Percentiles rank a stretch among this genome's conserved stretches.
phyloP scores from a whole-genome alignment of 64 coral and sea anemone species.

The Montipora efflorescens region DNA sequence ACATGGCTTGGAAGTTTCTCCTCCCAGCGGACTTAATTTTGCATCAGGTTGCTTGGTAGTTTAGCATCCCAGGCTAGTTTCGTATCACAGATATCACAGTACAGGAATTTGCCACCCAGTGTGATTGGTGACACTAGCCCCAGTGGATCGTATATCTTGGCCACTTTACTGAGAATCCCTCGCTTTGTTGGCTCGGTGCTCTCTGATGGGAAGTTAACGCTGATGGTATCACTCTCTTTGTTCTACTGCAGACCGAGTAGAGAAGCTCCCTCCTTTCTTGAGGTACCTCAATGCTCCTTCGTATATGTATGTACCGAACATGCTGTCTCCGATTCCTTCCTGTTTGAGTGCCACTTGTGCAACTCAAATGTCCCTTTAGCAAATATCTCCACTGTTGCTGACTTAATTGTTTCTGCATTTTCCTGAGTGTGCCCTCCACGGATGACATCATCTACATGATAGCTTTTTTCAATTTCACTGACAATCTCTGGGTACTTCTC shows the following conservation, averaged over 20 bases:
- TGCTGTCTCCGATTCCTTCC: background rate
- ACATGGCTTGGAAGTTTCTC: slow-evolving; percentile 9
- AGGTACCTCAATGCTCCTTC: background rate
- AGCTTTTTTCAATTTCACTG: background rate
- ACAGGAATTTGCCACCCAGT: background rate
- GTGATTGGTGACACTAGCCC: background rate
- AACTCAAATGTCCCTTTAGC: slow-evolving; percentile 17
- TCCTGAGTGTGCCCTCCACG: background rate
- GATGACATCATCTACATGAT: background rate
- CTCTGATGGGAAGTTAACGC: background rate
- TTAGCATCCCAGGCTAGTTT: slow-evolving; percentile 28
- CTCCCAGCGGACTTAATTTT: background rate
- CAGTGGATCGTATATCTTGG: background rate
- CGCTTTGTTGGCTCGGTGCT: background rate
- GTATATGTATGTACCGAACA: background rate
- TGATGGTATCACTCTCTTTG: background rate
- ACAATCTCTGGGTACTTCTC: too few species aligned
- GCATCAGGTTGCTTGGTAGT: slow-evolving; percentile 20
- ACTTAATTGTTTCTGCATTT: background rate
- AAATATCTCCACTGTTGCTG: slow-evolving; percentile 25
- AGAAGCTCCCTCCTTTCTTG: background rate
- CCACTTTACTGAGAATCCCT: background rate
- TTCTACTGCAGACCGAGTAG: background rate
- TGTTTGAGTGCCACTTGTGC: background rate
- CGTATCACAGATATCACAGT: slow-evolving; percentile 5